Percentiles rank a stretch among this genome's conserved stretches.
These are phyloP conservation scores for Hemiscyllium ocellatum DNA, from an alignment of 2,113 vertebrate genomes.

Conservation along the genomic window DNA sequence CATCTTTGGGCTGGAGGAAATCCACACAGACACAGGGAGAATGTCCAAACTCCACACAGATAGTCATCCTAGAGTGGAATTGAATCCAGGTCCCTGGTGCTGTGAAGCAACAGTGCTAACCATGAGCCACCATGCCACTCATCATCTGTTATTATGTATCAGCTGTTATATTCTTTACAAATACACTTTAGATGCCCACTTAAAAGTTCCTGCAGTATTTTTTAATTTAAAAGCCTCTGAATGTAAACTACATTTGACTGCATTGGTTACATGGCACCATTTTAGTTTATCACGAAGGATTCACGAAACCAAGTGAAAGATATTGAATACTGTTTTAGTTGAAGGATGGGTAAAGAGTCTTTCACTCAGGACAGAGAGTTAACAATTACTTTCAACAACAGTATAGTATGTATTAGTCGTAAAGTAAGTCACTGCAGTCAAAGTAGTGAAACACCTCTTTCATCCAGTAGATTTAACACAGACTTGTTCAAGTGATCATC, in stretches of 20 bases:
- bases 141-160: too few species aligned
- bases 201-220: neutral
- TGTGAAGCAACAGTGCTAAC: too few species aligned
- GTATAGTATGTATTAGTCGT: neutral
- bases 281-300: neutral
- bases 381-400: conserved; percentile 1
- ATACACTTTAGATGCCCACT: too few species aligned
- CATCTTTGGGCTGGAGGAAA: too few species aligned
- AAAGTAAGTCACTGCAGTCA: conserved; percentile 20
- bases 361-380: neutral
- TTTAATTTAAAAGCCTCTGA: neutral
- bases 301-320: neutral
- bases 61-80: too few species aligned
- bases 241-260: neutral
- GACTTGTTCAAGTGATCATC: conserved; percentile 32
- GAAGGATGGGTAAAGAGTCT: neutral
- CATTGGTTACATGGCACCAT: neutral
- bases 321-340: neutral
- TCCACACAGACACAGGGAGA: too few species aligned
- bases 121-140: too few species aligned
- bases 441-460: conserved; percentile 34
- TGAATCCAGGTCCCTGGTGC: too few species aligned
- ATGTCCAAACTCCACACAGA: too few species aligned
- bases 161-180: too few species aligned
- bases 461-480: conserved; percentile 32